Evolutionary conservation across 2,113 vertebrate species (phyloP).

Genomic region (Dendropsophus ebraccatus): DNA sequence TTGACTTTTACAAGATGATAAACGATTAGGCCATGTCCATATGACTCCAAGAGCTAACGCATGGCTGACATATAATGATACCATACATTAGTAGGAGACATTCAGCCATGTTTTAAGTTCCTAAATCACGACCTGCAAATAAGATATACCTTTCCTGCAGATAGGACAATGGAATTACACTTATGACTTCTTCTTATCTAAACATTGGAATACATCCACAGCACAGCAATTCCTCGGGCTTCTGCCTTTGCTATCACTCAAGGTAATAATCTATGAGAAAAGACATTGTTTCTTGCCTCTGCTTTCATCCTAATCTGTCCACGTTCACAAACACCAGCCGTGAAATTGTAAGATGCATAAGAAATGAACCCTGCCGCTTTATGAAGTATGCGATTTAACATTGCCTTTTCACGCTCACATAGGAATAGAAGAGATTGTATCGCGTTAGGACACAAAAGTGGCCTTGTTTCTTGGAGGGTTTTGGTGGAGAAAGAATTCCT

Average conservation of each 20-base stretch:
- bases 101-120: conserved; percentile 17
- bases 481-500: not conserved
- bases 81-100: conserved; percentile 40
- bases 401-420: conserved; percentile 10
- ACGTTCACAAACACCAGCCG: not conserved
- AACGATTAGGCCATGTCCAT: conserved; percentile 25
- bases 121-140: conserved; percentile 43
- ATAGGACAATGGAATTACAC: conserved; percentile 43
- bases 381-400: conserved; percentile 19
- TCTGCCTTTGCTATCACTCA: not conserved
- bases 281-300: not conserved
- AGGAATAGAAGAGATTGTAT: not conserved
- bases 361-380: conserved; percentile 2
- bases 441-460: not conserved
- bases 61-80: conserved; percentile 35
- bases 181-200: conserved; percentile 47
- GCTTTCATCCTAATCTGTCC: conserved; percentile 51
- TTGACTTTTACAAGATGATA: too few species aligned
- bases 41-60: conserved; percentile 42
- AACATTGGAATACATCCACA: not conserved
- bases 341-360: conserved; percentile 31
- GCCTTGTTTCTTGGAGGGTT: not conserved
- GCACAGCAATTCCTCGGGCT: conserved; percentile 2
- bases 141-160: conserved; percentile 28
- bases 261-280: conserved; percentile 30